phyloP scores from a whole-genome alignment of 1,140 invertebrate genomes.

The Liolophura sinensis region DNA sequence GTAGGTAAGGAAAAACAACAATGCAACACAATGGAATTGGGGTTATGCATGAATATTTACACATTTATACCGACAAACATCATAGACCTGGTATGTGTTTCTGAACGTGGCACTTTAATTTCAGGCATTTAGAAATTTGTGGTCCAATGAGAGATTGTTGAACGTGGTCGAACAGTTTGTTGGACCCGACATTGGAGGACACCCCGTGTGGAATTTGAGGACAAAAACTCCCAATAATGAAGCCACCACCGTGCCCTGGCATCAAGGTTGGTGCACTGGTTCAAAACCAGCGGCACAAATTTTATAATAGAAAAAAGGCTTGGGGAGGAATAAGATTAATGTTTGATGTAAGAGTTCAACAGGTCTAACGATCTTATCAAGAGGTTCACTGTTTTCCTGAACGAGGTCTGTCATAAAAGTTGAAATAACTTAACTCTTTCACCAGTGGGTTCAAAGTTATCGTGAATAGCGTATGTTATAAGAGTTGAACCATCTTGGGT shows the following conservation, averaged over 20 bases:
- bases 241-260: slow-evolving; percentile 25
- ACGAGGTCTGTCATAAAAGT: too few relatives aligned
- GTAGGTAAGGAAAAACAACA: too few relatives aligned
- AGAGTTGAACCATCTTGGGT: too few relatives aligned
- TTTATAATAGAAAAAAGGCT: not conserved
- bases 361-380: too few relatives aligned
- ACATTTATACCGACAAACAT: too few relatives aligned
- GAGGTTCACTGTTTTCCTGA: too few relatives aligned
- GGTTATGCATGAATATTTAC: too few relatives aligned
- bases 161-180: slow-evolving; percentile 25
- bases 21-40: too few relatives aligned
- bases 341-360: not conserved
- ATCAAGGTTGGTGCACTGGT: slow-evolving; percentile 13
- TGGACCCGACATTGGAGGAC: slow-evolving; percentile 23
- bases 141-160: slow-evolving; percentile 15
- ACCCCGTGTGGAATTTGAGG: slow-evolving; percentile 31
- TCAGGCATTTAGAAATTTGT: slow-evolving; percentile 16
- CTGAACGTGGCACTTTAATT: not conserved
- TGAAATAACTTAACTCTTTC: too few relatives aligned
- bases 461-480: too few relatives aligned
- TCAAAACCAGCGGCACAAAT: not conserved
- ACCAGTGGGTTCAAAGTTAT: too few relatives aligned
- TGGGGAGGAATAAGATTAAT: not conserved
- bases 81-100: too few relatives aligned
- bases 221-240: slow-evolving; percentile 22